Evolutionary conservation across 1,140 invertebrate genomes (phyloP).

Genomic region (Oreohelix idahoensis): DNA sequence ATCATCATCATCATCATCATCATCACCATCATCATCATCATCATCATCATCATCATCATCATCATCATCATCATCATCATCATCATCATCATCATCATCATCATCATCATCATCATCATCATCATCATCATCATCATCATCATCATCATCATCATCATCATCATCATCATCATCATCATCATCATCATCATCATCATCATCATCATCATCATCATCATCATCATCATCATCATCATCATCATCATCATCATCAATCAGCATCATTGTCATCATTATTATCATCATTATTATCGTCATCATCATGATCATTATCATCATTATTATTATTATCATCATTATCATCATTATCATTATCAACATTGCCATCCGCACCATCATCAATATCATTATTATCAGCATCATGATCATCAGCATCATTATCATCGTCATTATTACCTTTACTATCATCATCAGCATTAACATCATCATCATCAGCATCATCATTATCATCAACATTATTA

Average conservation of each 20-base stretch:
- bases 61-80: too few relatives aligned
- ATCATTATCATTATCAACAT: too few relatives aligned
- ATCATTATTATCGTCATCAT: background rate
- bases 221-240: background rate
- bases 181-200: background rate
- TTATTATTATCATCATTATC: background rate
- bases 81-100: background rate
- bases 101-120: background rate
- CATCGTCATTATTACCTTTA: too few relatives aligned
- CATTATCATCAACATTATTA: too few relatives aligned
- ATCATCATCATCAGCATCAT: too few relatives aligned
- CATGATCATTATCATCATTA: background rate
- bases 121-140: background rate
- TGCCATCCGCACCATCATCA: too few relatives aligned
- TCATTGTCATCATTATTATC: background rate
- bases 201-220: background rate
- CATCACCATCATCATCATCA: constrained; percentile 15
- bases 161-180: background rate
- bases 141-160: background rate
- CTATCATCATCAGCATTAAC: too few relatives aligned
- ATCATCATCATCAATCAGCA: too few relatives aligned
- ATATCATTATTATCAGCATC: too few relatives aligned
- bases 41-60: constrained; percentile 23
- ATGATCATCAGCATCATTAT: too few relatives aligned
- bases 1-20: constrained; percentile 3